A percentile compares a stretch with the other conserved stretches of the same genome.
Evolutionary conservation across 2,113 vertebrate genomes (phyloP).

Genomic region (Sakesphorus luctuosus): DNA sequence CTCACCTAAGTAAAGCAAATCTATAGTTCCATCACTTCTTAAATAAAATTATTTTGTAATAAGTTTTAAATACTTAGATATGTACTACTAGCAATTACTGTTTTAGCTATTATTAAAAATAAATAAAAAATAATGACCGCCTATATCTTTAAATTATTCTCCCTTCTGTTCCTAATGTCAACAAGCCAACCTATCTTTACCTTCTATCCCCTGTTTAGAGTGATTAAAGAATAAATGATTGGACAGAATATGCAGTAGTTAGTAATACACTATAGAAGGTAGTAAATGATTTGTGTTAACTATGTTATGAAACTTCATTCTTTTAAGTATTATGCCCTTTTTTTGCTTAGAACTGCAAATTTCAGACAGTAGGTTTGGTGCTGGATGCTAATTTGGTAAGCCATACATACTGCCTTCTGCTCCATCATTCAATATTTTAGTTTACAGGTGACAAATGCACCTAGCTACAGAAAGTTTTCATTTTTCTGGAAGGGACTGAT

Average conservation of each 20-base stretch:
- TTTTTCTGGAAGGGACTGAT: not conserved
- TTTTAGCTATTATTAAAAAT: not conserved
- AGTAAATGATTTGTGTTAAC: not conserved
- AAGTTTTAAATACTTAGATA: not conserved
- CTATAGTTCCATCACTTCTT: not conserved
- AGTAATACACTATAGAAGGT: not conserved
- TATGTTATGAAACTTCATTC: not conserved
- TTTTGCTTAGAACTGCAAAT: not conserved
- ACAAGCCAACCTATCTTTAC: not conserved
- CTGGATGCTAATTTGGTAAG: not conserved
- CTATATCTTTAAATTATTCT: not conserved
- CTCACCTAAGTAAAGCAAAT: not conserved
- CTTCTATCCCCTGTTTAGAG: not conserved
- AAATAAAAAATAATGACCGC: rapidly evolving
- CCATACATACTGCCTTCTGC: not conserved
- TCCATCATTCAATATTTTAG: not conserved
- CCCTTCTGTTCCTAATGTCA: not conserved
- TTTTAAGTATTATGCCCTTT: not conserved
- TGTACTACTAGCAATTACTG: not conserved
- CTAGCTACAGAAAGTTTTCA: not conserved
- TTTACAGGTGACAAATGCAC: not conserved
- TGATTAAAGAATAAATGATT: not conserved
- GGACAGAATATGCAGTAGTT: not conserved
- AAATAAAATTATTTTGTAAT: not conserved
- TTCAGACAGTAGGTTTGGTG: not conserved